Evolutionary conservation across 2,113 vertebrate species (phyloP), one percentile per base, ranked within the genome.

Genomic region (Potamarius usumacintae): DNA sequence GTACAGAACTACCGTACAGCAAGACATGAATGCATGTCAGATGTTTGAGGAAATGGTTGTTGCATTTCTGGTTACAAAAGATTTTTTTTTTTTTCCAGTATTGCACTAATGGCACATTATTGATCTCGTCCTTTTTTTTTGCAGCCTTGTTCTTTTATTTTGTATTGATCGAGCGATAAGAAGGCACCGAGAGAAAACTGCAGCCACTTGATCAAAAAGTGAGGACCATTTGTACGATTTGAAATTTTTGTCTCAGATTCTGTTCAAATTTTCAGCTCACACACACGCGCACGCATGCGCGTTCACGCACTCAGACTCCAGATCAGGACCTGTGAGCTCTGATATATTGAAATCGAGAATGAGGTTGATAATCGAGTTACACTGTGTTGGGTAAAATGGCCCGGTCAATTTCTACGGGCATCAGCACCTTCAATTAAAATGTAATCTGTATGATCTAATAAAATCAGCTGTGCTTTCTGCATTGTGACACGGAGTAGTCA

Each of bases 341-440:
- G 30, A 71, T 15, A 42, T 34, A 42, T 42, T 34, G 14, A 71
- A 17, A 7, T 27, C 14, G n/a, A 65, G 22, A 65, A 15, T 14
- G 14, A 34, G 67, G 18, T 42, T 72, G 69, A 72, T 72, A 72
- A 42, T 72, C 42, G 15, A 7, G 15, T 18, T 11, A 74, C 6
- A 17, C 15, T 30, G n/a, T 25, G 63, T 17, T 52, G 60, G 57
- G 48, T 60, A 17, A 74, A 85, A 74, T 27, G 42, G 71, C 30
- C 55, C 50, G 84, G 34, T 17, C 25, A 22, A 10, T 76, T 42
- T 62, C 72, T 62, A 4, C 52, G 14, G 30, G 15, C 11, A 63
- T 77, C 34, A 27, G 72, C 50, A 83, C 82, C 62, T 83, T 67
- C 67, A 67, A 77, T 85, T 85, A 74, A 12, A 74, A 72, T 42